Base-by-base conservation (phyloP, 2,888 invertebrate species). In the Temnothorax ravouxi region DNA sequence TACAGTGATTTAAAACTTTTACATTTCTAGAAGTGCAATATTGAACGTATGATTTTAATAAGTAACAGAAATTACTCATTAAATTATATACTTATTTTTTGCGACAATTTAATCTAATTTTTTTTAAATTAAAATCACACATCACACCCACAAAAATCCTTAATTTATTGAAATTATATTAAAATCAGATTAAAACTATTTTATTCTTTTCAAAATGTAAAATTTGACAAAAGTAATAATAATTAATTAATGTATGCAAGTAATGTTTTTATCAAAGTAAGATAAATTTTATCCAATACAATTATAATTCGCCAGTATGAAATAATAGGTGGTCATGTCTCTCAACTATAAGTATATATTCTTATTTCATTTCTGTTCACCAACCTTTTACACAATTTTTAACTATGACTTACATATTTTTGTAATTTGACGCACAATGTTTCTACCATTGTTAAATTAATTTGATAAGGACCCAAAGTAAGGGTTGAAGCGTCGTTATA, bases 61-160 rank as follows among this genome's bases (percentile, higher is more conserved):
- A n/a, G 34, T 61, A n/a, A 34, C 41, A 59, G n/a, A 59, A 59
- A 15, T 56, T 3, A 25, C 15, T 59, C 29, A n/a, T 34, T n/a
- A 50, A 15, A 50, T 50, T 6, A 47, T 59, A 3, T 1, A 3
- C 15, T n/a, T 9, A 34, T 61, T 61, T n/a, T 34, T 61, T 61
- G 9, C 9, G 3, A 1, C 29, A 9, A 61, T 34, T 61, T 34
- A n/a, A 61, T 61, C 9, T 34, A 18, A 4, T 34, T 61, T 34
- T n/a, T 61, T 18, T 61, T 34, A 29, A 61, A 34, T 61, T 61
- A 29, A 61, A 61, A 18, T 61, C n/a, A 61, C n/a, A 61, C 4
- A 25, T n/a, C n/a, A n/a, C n/a, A n/a, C n/a, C n/a, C n/a, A n/a
- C n/a, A 61, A 11, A 61, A 61, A 4, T 61, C 34, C 18, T 18